Evolutionary conservation across 2,797 vertebrate species (phyloP), one percentile per base, ranked within the genome.

Genomic region (Synaphobranchus kaupii): DNA sequence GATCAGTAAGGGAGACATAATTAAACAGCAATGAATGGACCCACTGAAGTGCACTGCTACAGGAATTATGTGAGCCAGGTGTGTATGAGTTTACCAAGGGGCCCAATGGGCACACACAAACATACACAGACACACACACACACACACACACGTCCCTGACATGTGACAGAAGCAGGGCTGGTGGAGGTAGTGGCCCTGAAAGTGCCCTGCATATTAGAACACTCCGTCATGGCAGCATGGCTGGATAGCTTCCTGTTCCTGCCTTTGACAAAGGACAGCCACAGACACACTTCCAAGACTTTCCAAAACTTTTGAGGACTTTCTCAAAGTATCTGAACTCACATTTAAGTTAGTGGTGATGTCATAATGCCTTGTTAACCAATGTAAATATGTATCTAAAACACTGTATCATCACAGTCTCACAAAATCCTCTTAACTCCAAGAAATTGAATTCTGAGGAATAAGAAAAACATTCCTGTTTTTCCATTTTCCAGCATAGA

Each of bases 111-210:
- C 12, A 44, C 73, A 76, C 73, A 39, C 73, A 71, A 13, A 76
- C 34, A 76, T n/a, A 31, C 73, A 66, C 25, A 66, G 15, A 58
- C 15, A 71, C 68, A 71, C 71, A 73, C 71, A 73, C 71, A 76
- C 71, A 76, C 34, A 34, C 34, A 76, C 15, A 76, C 56, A 58
- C 56, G 73, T 76, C 34, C 73, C 73, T 76, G 73, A 76, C 17
- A 1, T 76, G 73, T 44, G 34, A 44, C 73, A 76, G 73, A 44
- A 76, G 34, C 73, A 76, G 34, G 73, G 3, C 39, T 4, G 4
- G 17, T 76, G 73, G 73, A 76, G 73, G 73, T 44, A 76, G 34
- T 76, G 73, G 73, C 73, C 73, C 73, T 76, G 73, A 76, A 76
- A 44, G 34, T 76, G 73, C 34, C 34, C 73, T 76, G 73, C 34